Base-by-base conservation (phyloP, 2,888 invertebrate genomes). In the Campoplex nolae region DNA sequence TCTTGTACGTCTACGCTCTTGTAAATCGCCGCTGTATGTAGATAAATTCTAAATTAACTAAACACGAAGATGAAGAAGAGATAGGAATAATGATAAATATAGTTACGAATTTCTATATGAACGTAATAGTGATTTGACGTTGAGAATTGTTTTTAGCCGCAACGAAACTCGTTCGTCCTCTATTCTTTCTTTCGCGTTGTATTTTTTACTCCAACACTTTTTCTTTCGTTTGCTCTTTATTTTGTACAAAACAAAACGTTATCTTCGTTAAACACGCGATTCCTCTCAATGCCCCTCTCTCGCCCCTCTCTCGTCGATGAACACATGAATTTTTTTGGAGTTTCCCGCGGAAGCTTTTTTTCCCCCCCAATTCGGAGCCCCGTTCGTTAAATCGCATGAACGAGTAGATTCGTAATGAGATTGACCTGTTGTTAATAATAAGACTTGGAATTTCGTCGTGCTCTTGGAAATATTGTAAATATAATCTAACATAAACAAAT, bases 401-500 rank as follows among this genome's bases (percentile, higher is more conserved):
- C 76, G 76, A 70, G 62, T 45, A 54, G 75, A 81, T 84, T 73
- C 70, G 58, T 87, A 81, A 77, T 70, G 78, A 88, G 79, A 87
- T 87, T 73, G 78, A 88, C 83, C 85, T 73, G 85, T 86, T 89
- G 84, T 83, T 88, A 87, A 88, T 88, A 38, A 79, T 88, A 88
- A 89, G 88, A 88, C 82, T 88, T 84, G 76, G 81, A 88, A 89
- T 88, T 82, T 89, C 62, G 86, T 86, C 88, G 88, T 88, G 86
- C 86, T 88, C 83, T 88, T 88, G 86, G 89, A 88, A 88, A 88
- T 88, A 88, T 88, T 89, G 89, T 89, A 89, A 88, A 89, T 89
- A 89, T 88, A 88, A 85, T 85, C 81, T 88, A 88, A 89, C 87
- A 88, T 86, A 89, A 86, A 84, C 80, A 88, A 87, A 73, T 89